Base-by-base conservation (phyloP, 2,113 vertebrate species). In the Triplophysa dalaica region DNA sequence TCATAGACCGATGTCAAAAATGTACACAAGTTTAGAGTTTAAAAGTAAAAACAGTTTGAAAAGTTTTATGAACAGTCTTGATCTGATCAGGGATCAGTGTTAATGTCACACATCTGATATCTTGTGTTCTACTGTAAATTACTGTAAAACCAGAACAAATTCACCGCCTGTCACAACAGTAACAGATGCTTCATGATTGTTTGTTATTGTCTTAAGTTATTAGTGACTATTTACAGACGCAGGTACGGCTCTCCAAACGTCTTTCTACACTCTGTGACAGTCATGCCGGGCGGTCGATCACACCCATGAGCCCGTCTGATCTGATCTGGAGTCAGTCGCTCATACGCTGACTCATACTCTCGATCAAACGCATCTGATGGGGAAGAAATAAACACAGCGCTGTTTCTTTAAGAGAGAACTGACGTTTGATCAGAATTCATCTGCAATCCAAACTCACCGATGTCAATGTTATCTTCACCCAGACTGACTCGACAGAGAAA, bases 401-500 rank as follows among this genome's bases (percentile, higher is more conserved):
- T 45, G 21, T 33, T 45, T 12, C 43, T 45, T 45, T 45, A 63
- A 52, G 48, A 58, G 14, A 52, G 14, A 52, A 17, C 12, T 50
- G 11, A 12, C 14, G 14, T 50, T 50, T 12, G 14, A 66, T 1
- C 8, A 66, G n/a, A 9, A 24, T 45, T 74, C 10, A 91, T 52
- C 16, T 4, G 21, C 19, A 58, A 3, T 2, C 8, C 2, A n/a
- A 21, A 58, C 96, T 95, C 89, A 99, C 97, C 97, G 13, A 98
- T 93, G 79, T 98, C 97, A 87, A 99, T 98, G 89, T 98, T 97
- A 80, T 98, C 97, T 89, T 93, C 94, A 83, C 97, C 97, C 90
- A 99, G 92, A 65, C 97, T 94, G 64, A 98, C 96, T 82, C 98
- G 87, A 5, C 96, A 95, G 43, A 98, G 93, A 87, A 98, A 99